These are phyloP conservation scores for Corydoras maculifer DNA, from an alignment of 2,113 vertebrate species.

Conservation along the genomic window DNA sequence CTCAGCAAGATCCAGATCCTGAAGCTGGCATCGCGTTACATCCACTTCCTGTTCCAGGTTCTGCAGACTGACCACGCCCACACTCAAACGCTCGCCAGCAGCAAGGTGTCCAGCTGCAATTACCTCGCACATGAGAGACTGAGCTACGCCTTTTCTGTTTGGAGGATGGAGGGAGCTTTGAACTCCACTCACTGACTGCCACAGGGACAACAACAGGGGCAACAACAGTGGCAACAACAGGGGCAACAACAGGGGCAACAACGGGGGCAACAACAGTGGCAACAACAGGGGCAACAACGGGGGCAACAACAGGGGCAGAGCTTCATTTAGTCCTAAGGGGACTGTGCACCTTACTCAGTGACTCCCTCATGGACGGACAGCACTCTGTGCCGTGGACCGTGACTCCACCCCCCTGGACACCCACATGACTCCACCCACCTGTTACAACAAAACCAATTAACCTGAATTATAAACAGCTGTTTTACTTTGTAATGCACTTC, in stretches of 20 bases:
- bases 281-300: too few species aligned
- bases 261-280: too few species aligned
- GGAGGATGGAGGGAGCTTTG: constrained; percentile 91
- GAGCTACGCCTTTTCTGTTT: constrained; percentile 86
- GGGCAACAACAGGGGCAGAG: too few species aligned
- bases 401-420: too few species aligned
- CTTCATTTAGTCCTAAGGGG: too few species aligned
- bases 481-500: background rate
- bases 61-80: constrained; percentile 82
- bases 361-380: too few species aligned
- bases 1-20: constrained; percentile 90
- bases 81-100: constrained; percentile 77
- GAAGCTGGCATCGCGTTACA: constrained; percentile 82
- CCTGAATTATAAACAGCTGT: background rate
- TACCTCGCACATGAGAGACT: constrained; percentile 83
- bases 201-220: background rate
- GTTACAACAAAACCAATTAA: background rate
- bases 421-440: background rate
- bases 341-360: too few species aligned
- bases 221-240: too few species aligned
- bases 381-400: too few species aligned
- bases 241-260: too few species aligned
- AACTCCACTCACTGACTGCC: constrained; percentile 74
- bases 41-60: constrained; percentile 86
- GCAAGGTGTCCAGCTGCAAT: constrained; percentile 76